These are phyloP conservation scores for Neostethus bicornis DNA, from an alignment of 2,797 vertebrate genomes.

Conservation along the genomic window DNA sequence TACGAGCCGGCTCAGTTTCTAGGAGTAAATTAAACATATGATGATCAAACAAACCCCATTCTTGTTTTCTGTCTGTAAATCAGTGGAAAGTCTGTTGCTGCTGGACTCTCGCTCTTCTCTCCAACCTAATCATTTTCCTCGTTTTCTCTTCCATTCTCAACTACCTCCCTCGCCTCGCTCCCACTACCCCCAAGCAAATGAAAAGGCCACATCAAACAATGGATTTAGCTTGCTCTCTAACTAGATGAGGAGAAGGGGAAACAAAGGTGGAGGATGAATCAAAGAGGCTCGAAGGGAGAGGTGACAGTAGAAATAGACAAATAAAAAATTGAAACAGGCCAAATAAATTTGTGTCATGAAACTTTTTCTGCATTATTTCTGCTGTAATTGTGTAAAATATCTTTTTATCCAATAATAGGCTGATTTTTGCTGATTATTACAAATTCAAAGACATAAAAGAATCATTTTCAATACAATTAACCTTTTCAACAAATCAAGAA, in stretches of 20 bases:
- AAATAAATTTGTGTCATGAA: too few species aligned
- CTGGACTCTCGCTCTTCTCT: conserved; percentile 3
- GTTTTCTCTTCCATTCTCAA: conserved; percentile 37
- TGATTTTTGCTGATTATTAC: too few species aligned
- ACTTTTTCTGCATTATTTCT: too few species aligned
- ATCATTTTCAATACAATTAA: too few species aligned
- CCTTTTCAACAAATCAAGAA: too few species aligned
- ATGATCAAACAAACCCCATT: neutral
- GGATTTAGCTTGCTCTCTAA: conserved; percentile 40
- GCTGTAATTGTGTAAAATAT: too few species aligned
- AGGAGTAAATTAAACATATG: neutral
- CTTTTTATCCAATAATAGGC: too few species aligned
- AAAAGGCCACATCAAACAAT: conserved; percentile 71
- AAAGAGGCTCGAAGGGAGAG: conserved; percentile 1
- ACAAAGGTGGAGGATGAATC: conserved; percentile 19
- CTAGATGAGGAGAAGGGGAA: conserved; percentile 35
- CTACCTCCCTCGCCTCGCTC: conserved; percentile 10
- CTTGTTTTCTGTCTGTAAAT: neutral
- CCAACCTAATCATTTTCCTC: conserved; percentile 19
- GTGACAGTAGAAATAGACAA: conserved; percentile 5
- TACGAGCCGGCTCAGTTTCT: neutral
- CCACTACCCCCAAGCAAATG: conserved; percentile 34
- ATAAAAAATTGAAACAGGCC: too few species aligned
- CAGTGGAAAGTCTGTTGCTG: conserved; percentile 29
- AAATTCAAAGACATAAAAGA: too few species aligned